Conservation (phyloP, 2,888 invertebrate genomes). For the Vesta saturnalis region DNA sequence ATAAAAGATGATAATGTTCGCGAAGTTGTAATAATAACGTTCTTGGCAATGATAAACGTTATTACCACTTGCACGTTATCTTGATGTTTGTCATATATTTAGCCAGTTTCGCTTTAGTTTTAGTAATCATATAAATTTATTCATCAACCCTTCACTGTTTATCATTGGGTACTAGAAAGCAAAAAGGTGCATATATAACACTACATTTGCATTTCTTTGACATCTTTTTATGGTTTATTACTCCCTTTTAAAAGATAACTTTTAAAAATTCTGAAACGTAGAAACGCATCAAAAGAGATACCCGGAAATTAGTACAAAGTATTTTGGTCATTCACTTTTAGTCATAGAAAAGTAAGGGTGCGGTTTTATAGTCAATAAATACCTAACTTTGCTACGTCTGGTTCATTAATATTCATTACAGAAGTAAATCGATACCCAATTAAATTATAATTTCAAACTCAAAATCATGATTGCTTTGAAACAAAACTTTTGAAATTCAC, state of each 20-base stretch:
- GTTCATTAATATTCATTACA: neutral
- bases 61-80: conserved; percentile 11
- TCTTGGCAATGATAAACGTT: conserved; percentile 12
- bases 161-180: neutral
- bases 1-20: conserved; percentile 14
- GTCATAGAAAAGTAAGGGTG: neutral
- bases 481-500: too few relatives aligned
- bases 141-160: neutral
- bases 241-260: neutral
- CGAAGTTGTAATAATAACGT: conserved; percentile 12
- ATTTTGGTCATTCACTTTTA: neutral
- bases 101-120: neutral
- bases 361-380: conserved; percentile 2
- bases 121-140: neutral
- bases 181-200: neutral
- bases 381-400: neutral
- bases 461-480: too few relatives aligned
- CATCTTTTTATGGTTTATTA: neutral
- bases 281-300: neutral
- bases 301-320: neutral
- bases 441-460: neutral
- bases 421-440: neutral
- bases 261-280: neutral
- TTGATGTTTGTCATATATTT: conserved; percentile 3
- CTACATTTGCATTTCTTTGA: conserved; percentile 6